Evolutionary conservation across 1,140 invertebrate genomes (phyloP), one percentile per base, ranked within the genome.

Genomic region (Drosophila elegans): DNA sequence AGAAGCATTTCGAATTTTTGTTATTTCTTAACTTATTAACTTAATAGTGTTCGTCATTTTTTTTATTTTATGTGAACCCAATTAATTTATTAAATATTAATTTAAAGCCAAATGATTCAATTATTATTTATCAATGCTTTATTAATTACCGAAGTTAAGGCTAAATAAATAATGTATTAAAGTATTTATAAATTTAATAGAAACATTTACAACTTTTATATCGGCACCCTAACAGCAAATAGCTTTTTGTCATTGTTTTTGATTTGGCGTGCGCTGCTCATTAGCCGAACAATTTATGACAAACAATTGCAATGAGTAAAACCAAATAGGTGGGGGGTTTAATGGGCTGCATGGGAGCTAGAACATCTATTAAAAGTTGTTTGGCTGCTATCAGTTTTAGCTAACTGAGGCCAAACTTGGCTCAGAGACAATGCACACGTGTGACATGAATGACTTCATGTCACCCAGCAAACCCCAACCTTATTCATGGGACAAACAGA

Each of bases 401-500:
- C 56, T 62, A 75, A 57, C 72, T 74, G 56, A 86, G 74, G 69
- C 82, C 69, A 75, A 72, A 53, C 64, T 73, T 44, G 54, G 59
- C 42, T 34, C 39, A 21, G 34, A 52, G 16, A 48, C 67, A 72
- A 68, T 54, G 64, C 62, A 83, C 84, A 86, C 84, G 83, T 86
- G 83, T 66, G 57, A 49, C 64, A 57, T 52, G 52, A 57, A 56
- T 45, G 11, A 29, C 42, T 36, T 16, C 27, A 45, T 45, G 64
- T 68, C 60, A 56, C 21, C 45, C 63, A 27, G 25, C 52, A 52
- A 21, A 27, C 38, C 1, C 3, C 4, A n/a, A 11, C 4, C 4
- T 44, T 56, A 38, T 52, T 85, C 84, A 89, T 84, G 80, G 84
- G 84, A 89, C 84, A 88, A 89, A 49, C 84, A 88, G 84, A 88